phyloP scores from a whole-genome alignment of 2,113 vertebrate species.

The Platichthys flesus region DNA sequence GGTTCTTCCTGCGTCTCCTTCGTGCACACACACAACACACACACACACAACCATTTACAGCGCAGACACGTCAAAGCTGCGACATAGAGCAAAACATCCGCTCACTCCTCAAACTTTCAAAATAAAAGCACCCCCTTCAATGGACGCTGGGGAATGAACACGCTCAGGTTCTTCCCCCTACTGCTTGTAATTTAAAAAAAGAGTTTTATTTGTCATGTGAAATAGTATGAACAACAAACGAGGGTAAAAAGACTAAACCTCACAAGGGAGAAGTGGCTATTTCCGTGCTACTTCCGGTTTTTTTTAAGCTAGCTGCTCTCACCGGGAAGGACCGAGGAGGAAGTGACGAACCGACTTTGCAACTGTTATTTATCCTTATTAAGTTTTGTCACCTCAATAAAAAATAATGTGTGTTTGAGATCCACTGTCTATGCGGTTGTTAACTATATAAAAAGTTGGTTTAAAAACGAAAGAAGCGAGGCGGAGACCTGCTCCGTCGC shows the following conservation, averaged over 20 bases:
- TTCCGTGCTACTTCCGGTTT: slow-evolving; percentile 61
- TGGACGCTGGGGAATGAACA: neutral
- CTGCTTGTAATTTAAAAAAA: neutral
- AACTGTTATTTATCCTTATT: slow-evolving; percentile 72
- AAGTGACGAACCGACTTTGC: slow-evolving; percentile 78
- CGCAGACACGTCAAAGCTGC: slow-evolving; percentile 28
- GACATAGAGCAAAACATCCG: slow-evolving; percentile 53
- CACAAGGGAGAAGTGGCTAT: slow-evolving; percentile 2
- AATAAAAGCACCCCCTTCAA: slow-evolving; percentile 39
- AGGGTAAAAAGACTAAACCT: rapidly evolving
- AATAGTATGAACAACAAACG: neutral
- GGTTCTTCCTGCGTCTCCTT: slow-evolving; percentile 57
- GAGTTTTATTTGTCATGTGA: neutral
- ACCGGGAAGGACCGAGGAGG: slow-evolving; percentile 69
- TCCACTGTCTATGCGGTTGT: neutral
- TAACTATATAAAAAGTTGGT: neutral
- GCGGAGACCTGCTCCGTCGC: neutral
- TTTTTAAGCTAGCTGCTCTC: slow-evolving; percentile 4
- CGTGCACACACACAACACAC: slow-evolving; percentile 25
- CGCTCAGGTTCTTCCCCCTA: too few species aligned
- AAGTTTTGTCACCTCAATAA: slow-evolving; percentile 56
- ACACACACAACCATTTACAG: slow-evolving; percentile 48
- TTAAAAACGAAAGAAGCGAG: neutral
- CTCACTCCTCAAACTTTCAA: slow-evolving; percentile 53
- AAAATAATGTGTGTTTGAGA: neutral